Conservation (phyloP, 2,113 vertebrate species). For the Bubalus kerabau region DNA sequence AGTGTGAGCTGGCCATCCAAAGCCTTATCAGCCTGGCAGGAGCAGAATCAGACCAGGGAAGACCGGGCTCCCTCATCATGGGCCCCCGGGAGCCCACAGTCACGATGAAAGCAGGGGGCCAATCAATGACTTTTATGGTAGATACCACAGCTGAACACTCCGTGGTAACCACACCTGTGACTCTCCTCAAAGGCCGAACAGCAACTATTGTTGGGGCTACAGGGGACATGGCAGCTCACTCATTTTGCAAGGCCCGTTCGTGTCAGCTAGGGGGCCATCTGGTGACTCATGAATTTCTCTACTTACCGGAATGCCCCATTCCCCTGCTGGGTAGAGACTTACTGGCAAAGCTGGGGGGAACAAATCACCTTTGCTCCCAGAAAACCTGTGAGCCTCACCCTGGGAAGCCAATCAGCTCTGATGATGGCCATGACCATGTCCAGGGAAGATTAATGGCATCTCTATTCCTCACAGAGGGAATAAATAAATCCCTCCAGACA, state of each 20-base stretch:
- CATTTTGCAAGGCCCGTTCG: not conserved
- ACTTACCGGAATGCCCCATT: not conserved
- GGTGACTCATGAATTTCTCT: not conserved
- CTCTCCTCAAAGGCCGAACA: not conserved
- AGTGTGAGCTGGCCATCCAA: not conserved
- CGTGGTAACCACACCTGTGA: fast-evolving
- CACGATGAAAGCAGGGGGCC: not conserved
- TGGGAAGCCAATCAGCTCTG: not conserved
- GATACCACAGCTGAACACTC: not conserved
- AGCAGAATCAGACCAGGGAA: not conserved
- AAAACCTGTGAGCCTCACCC: not conserved
- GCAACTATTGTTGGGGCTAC: not conserved
- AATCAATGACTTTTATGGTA: not conserved
- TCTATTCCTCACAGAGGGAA: not conserved
- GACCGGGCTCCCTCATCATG: fast-evolving
- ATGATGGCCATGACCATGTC: not conserved
- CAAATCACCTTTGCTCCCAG: not conserved
- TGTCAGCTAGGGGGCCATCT: not conserved
- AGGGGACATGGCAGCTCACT: not conserved
- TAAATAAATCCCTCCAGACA: not conserved
- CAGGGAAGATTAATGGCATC: not conserved
- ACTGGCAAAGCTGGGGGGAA: not conserved
- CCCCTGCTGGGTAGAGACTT: not conserved
- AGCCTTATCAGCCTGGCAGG: not conserved
- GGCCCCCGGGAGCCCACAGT: fast-evolving